Evolutionary conservation across 2,888 invertebrate species (phyloP), one percentile per base, ranked within the genome.

Genomic region (Diploptera punctata): DNA sequence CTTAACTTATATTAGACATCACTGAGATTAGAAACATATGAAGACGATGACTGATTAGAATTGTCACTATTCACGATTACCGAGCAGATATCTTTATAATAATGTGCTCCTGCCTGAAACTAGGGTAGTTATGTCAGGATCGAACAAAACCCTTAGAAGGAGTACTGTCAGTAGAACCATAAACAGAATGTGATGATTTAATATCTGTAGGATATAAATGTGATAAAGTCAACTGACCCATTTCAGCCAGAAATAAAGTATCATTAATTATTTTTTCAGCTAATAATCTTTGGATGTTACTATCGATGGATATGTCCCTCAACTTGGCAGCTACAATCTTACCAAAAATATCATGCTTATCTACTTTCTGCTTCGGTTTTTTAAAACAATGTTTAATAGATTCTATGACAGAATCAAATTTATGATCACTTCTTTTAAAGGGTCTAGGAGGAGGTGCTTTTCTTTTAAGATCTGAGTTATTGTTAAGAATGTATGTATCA

Each of bases 321-420:
- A 24, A 70, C 29, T 52, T 49, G 3, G 24, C 18, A 10, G 47
- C 2, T 9, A 47, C 47, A 47, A 18, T 47, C 19, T 47, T 47
- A 2, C 47, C 47, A 47, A 47, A 47, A 47, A 47, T n/a, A 47
- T 47, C 47, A 47, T 47, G 19, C 19, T 19, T 2, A n/a, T 26
- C 38, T 67, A 77, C 19, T 77, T 77, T 74, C 65, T 76, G 74
- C 74, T 77, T 73, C 74, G 76, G 77, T 29, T 57, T 47, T 7
- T 47, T 47, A 47, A 47, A 47, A 47, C 19, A 19, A 1, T n/a
- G 4, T 47, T 47, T 19, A 5, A 47, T 47, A 7, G 47, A 18
- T 47, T 47, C 4, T 47, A 47, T 3, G n/a, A 44, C 44, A 44
- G 16, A 18, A 7, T 47, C 47, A 7, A n/a, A 47, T 47, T 47